A percentile compares a stretch with the other conserved stretches of the same genome.
phyloP scores from a whole-genome alignment of 2,888 invertebrate species.

The Aradus depressus region DNA sequence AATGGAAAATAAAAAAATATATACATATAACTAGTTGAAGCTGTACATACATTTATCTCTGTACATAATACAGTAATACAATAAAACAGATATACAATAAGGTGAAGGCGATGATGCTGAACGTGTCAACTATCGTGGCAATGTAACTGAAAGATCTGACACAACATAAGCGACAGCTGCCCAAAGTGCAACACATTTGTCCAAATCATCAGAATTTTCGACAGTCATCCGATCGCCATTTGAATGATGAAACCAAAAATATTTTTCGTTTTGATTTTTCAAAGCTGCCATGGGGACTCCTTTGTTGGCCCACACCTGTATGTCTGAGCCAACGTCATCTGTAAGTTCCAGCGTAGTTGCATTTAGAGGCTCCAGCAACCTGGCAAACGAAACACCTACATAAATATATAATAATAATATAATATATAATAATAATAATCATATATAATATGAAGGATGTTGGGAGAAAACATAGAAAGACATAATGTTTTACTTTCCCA shows the following conservation, averaged over 20 bases:
- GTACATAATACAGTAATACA: no score
- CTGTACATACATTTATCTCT: no score
- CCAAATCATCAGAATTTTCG: conserved; percentile 54
- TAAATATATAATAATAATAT: no score
- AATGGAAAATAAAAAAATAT: no score
- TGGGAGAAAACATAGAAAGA: no score
- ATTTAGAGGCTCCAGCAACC: conserved; percentile 54
- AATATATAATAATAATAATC: not conserved
- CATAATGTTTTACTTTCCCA: no score
- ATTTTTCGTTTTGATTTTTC: conserved; percentile 54
- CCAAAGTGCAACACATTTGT: conserved; percentile 64
- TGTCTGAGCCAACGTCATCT: conserved; percentile 55
- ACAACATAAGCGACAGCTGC: conserved; percentile 63
- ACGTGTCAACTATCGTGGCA: conserved; percentile 41
- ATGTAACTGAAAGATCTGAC: conserved; percentile 58
- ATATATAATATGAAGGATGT: no score
- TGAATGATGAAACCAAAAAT: conserved; percentile 68
- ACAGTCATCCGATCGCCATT: conserved; percentile 70
- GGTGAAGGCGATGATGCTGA: no score
- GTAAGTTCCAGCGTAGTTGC: conserved; percentile 45
- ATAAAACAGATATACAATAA: no score
- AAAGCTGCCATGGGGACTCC: conserved; percentile 62
- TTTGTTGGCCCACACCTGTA: conserved; percentile 46
- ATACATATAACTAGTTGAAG: no score
- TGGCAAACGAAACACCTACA: conserved; percentile 31